Evolutionary conservation across 2,797 vertebrate species (phyloP), one percentile per base, ranked within the genome.

Genomic region (Dallia pectoralis): DNA sequence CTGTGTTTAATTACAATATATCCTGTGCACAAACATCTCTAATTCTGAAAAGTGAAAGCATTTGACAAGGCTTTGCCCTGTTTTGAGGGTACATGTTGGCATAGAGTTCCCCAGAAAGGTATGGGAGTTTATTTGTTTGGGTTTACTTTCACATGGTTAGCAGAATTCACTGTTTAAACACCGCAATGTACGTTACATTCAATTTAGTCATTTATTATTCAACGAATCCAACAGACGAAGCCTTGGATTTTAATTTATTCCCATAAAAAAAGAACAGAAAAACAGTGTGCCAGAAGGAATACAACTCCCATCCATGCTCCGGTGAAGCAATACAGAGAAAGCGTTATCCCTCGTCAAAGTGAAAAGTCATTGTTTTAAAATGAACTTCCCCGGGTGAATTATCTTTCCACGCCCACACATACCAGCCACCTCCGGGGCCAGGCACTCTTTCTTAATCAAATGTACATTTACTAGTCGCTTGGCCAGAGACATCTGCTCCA

Each of bases 401-500:
- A 74, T 29, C 74, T 18, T 51, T 62, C 67, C 22, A 29, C 70
- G 15, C 40, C 16, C 68, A 22, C 47, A 27, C 48, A 49, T 53
- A 56, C 51, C 22, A 69, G 76, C 66, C 83, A 80, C 79, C 75
- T 51, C 78, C 62, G 74, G 65, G 72, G 62, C 76, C 65, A 18
- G 47, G 75, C 76, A 72, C 74, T 80, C 81, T 78, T 87, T 86
- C 82, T 88, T 84, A 78, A 85, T 87, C 86, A 85, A 87, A 87
- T 88, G 82, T 87, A 86, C 84, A 85, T 85, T 87, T 87, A 83
- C 84, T 82, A 86, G 85, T 85, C 79, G 69, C 83, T 84, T 88
- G 85, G 80, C 90, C 88, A 85, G 91, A 90, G 92, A 95, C 94
- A 96, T 95, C 95, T 96, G 95, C 91, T 95, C 87, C 76, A 89